These are phyloP conservation scores for Dascyllus trimaculatus DNA, from an alignment of 2,113 vertebrate species.

Conservation along the genomic window DNA sequence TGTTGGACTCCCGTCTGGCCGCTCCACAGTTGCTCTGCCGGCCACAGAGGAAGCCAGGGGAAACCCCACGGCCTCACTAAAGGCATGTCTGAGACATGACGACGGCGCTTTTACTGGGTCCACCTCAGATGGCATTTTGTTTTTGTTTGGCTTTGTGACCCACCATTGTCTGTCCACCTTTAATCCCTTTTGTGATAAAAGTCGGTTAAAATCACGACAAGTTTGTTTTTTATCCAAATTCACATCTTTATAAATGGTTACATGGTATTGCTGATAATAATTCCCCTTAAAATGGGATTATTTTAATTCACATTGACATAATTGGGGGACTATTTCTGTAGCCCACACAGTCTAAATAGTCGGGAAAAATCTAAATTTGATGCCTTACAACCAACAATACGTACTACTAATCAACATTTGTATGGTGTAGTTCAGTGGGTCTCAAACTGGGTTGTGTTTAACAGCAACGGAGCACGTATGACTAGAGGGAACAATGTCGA, in stretches of 20 bases:
- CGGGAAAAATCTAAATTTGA: background rate
- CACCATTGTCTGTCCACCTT: conserved; percentile 16
- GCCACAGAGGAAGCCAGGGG: conserved; percentile 43
- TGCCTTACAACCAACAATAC: background rate
- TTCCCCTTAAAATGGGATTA: background rate
- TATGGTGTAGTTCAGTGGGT: background rate
- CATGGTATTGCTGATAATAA: background rate
- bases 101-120: conserved; percentile 14
- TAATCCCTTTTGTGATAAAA: conserved; percentile 1
- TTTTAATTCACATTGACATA: conserved; percentile 1
- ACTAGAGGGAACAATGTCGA: background rate
- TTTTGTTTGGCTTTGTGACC: conserved; percentile 31
- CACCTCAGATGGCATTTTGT: conserved; percentile 31
- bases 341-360: background rate
- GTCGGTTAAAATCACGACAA: conserved; percentile 2
- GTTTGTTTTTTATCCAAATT: background rate
- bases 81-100: conserved; percentile 48
- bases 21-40: conserved; percentile 22
- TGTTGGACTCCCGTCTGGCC: conserved; percentile 25
- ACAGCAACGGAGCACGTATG: background rate
- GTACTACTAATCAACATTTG: background rate
- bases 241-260: background rate
- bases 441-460: background rate
- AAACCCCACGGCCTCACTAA: conserved; percentile 44
- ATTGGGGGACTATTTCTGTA: background rate